These are phyloP conservation scores for Nyctibius grandis DNA, from an alignment of 2,797 vertebrate genomes.

Conservation along the genomic window DNA sequence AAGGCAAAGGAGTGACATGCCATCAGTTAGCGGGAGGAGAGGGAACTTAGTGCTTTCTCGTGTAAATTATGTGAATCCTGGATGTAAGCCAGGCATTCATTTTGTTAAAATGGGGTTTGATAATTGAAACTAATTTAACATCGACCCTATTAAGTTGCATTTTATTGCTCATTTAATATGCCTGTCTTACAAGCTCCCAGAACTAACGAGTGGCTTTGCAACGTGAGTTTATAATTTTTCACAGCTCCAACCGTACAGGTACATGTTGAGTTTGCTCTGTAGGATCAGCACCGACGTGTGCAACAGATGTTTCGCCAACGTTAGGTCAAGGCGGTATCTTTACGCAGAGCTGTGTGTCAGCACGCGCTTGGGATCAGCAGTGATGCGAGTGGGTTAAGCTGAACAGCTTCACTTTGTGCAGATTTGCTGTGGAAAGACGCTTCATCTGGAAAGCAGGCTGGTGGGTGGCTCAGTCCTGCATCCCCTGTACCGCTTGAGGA, in stretches of 20 bases:
- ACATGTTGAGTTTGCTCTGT: neutral
- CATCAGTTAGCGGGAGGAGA: neutral
- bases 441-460: neutral
- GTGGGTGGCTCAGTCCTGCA: accelerated
- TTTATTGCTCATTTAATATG: conserved; percentile 50
- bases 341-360: neutral
- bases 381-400: accelerated
- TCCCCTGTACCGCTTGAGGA: neutral
- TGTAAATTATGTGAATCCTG: conserved; percentile 1
- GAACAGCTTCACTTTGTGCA: neutral
- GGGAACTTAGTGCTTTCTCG: neutral
- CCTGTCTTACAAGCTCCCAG: neutral
- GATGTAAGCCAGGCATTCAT: conserved; percentile 27
- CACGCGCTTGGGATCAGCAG: neutral
- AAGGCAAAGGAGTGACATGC: neutral
- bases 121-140: conserved; percentile 50
- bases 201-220: neutral
- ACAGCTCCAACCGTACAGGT: neutral
- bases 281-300: neutral
- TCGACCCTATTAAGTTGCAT: conserved; percentile 36
- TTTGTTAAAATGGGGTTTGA: conserved; percentile 46
- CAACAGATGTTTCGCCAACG: neutral
- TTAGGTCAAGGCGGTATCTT: accelerated
- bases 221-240: neutral
- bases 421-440: neutral